These are phyloP conservation scores for Actinostola sp. DNA, from an alignment of 92 coral and sea anemone genomes.

Conservation along the genomic window DNA sequence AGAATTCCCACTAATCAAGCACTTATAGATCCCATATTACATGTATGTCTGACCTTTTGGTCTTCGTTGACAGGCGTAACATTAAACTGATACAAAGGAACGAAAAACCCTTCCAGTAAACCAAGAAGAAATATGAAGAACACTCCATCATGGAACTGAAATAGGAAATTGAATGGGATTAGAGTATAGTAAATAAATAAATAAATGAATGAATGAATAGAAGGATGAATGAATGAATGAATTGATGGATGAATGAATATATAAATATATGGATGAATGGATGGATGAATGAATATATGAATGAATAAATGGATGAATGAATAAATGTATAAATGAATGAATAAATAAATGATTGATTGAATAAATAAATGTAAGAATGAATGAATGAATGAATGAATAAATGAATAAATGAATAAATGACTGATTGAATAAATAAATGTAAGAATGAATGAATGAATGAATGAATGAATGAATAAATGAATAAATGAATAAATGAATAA, in stretches of 20 bases:
- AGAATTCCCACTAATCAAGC: too few relatives aligned
- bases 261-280: neutral
- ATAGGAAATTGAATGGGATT: neutral
- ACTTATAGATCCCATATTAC: too few relatives aligned
- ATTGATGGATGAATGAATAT: neutral
- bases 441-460: neutral
- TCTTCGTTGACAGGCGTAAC: constrained; percentile 82
- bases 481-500: neutral
- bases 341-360: too few relatives aligned
- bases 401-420: neutral
- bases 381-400: neutral
- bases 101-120: constrained; percentile 94
- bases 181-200: neutral
- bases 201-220: neutral
- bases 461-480: neutral
- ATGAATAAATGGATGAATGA: neutral
- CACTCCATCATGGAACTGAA: constrained; percentile 97
- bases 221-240: neutral
- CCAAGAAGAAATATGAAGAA: constrained; percentile 93
- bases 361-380: too few relatives aligned
- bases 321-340: too few relatives aligned
- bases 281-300: too few relatives aligned
- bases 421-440: too few relatives aligned
- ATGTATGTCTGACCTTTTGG: constrained; percentile 67
- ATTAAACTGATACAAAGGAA: constrained; percentile 93